Evolutionary conservation across 2,797 vertebrate genomes (phyloP).

Genomic region (Cynopterus sphinx): DNA sequence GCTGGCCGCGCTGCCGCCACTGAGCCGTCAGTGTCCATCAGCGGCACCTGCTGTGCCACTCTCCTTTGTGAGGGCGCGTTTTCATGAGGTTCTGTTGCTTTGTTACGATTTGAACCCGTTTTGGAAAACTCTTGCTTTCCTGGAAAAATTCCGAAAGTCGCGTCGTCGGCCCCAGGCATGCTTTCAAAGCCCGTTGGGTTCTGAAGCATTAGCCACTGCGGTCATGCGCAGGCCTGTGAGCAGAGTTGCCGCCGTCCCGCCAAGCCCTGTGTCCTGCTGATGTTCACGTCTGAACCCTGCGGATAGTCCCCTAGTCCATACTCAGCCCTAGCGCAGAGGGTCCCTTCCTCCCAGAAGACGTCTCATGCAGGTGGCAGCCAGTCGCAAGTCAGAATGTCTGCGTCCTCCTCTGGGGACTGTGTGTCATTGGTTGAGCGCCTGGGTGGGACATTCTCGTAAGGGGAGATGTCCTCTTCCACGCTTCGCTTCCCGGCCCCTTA

Average conservation of each 20-base stretch:
- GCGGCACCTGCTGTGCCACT: no score
- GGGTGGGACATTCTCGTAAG: constrained; percentile 49
- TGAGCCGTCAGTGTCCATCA: constrained; percentile 44
- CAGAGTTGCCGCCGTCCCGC: constrained; percentile 71
- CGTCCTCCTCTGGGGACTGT: constrained; percentile 60
- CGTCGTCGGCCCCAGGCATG: not conserved
- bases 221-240: constrained; percentile 46
- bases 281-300: constrained; percentile 74
- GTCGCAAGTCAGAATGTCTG: constrained; percentile 76
- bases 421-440: constrained; percentile 40
- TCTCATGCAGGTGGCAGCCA: constrained; percentile 80
- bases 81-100: constrained; percentile 45
- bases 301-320: constrained; percentile 65
- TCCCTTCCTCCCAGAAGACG: constrained; percentile 80
- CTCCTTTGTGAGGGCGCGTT: constrained; percentile 43
- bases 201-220: constrained; percentile 55
- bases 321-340: constrained; percentile 75
- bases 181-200: constrained; percentile 60
- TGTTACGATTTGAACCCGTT: constrained; percentile 62
- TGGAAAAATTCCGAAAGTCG: constrained; percentile 52
- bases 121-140: constrained; percentile 60
- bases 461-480: constrained; percentile 47
- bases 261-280: constrained; percentile 71
- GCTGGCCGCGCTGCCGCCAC: no score
- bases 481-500: constrained; percentile 61